These are phyloP conservation scores for Ptilorrhoa leucosticta DNA, from an alignment of 2,113 vertebrate species.

Conservation along the genomic window DNA sequence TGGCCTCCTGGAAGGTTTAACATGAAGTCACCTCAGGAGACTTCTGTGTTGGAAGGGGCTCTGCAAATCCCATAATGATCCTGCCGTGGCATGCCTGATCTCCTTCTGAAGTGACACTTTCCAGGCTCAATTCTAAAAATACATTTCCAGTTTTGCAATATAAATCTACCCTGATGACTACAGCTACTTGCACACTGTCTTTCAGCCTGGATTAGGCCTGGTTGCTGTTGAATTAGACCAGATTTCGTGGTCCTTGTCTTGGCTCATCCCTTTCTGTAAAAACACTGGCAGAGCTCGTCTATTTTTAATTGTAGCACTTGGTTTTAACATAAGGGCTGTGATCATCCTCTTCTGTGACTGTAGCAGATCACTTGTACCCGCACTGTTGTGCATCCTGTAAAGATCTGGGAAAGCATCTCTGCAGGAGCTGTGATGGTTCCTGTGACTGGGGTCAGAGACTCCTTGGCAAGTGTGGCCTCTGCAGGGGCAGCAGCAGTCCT, in stretches of 20 bases:
- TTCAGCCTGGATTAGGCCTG: not conserved
- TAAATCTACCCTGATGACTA: not conserved
- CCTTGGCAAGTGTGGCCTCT: not conserved
- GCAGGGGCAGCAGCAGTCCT: not conserved
- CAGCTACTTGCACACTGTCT: not conserved
- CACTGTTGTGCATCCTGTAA: not conserved
- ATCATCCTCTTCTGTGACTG: not conserved
- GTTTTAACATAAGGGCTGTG: not conserved
- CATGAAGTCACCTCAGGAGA: not conserved
- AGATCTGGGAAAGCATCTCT: not conserved
- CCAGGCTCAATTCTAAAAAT: not conserved
- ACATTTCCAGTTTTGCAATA: not conserved
- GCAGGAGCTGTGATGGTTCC: not conserved
- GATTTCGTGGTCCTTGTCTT: not conserved
- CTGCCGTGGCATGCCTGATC: not conserved
- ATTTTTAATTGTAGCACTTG: not conserved
- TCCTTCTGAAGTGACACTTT: not conserved
- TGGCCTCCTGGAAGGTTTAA: not conserved
- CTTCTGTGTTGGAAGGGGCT: not conserved
- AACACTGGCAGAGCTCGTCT: not conserved
- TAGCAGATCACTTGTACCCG: rapidly evolving
- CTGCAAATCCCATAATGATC: not conserved
- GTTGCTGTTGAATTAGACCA: not conserved
- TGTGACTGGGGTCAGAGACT: not conserved
- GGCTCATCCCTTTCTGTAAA: not conserved